Conservation (phyloP, 2,888 invertebrate genomes). For the Sericinus montela region DNA sequence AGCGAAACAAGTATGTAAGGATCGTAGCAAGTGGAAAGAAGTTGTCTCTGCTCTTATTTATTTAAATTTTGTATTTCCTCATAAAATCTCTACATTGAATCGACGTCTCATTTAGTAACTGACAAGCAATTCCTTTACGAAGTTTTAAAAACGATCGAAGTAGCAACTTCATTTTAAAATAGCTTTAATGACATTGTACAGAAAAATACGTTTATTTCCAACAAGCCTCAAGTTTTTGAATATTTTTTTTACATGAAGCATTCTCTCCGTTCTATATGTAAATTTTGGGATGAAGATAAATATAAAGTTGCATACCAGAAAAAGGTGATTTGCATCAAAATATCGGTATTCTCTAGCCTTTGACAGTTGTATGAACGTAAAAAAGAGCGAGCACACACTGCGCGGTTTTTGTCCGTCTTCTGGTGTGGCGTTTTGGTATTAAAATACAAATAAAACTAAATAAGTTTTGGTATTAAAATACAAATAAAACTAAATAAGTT, state of each 20-base stretch:
- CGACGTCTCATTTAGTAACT: background rate
- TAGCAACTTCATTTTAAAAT: background rate
- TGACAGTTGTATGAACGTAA: slow-evolving; percentile 14
- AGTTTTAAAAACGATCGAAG: background rate
- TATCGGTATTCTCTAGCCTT: slow-evolving; percentile 14
- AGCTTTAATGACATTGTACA: background rate
- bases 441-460: background rate
- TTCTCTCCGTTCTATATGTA: slow-evolving; percentile 7
- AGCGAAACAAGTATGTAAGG: too few relatives aligned
- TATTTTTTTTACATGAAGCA: background rate
- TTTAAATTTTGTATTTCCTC: too few relatives aligned
- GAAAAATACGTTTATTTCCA: background rate
- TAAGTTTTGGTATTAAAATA: too few relatives aligned
- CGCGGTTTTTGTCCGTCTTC: background rate
- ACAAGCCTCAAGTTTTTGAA: background rate
- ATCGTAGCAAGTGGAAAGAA: too few relatives aligned
- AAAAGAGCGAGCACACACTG: background rate
- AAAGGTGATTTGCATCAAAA: slow-evolving; percentile 18
- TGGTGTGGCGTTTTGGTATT: background rate
- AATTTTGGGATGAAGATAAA: slow-evolving; percentile 13
- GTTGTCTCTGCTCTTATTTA: too few relatives aligned
- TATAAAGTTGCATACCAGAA: slow-evolving; percentile 5
- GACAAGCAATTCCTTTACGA: background rate
- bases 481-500: too few relatives aligned
- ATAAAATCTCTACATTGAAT: background rate